phyloP scores from a whole-genome alignment of 2,113 vertebrate genomes.

The Mobula birostris region DNA sequence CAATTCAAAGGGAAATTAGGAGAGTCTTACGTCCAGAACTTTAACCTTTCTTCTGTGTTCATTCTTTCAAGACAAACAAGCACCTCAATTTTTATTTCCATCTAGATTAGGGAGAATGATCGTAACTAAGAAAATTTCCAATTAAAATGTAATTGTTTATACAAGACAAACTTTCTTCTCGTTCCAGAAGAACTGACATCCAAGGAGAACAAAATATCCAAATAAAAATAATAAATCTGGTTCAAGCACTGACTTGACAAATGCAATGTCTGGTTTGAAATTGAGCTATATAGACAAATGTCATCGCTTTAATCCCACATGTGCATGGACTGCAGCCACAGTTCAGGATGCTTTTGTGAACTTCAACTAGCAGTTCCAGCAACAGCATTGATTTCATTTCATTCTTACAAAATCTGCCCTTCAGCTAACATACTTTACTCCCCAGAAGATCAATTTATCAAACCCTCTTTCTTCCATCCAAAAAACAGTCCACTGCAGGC shows the following conservation, averaged over 20 bases:
- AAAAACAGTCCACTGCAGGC: no score
- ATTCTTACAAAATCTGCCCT: no score
- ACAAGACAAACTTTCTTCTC: not conserved
- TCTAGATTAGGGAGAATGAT: no score
- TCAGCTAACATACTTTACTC: no score
- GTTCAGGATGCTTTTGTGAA: not conserved
- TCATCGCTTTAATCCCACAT: not conserved
- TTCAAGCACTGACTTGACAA: not conserved
- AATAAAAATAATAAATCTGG: not conserved
- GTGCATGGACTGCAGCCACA: not conserved
- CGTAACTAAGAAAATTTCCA: not conserved
- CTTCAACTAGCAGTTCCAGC: not conserved
- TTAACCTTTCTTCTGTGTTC: slow-evolving; percentile 12
- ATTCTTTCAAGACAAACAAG: not conserved
- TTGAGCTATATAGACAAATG: not conserved
- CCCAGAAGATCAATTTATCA: no score
- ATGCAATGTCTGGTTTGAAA: not conserved
- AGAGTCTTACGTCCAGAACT: not conserved
- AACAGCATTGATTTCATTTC: no score
- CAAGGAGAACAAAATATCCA: not conserved
- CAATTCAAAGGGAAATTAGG: not conserved
- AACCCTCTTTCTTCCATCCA: no score
- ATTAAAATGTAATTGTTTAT: not conserved
- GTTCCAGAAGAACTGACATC: not conserved
- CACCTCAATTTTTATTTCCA: no score